A percentile compares a stretch with the other conserved stretches of the same genome.
Evolutionary conservation across 2,113 vertebrate species (phyloP).

Genomic region (Sus scrofa): T2T-Sscrofa CM000829.6:17652501-17653000

Average conservation of each 20-base stretch:
- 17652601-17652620: not conserved
- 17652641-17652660: rapidly evolving
- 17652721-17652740: too few relatives aligned
- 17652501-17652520: not conserved
- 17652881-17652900: too few relatives aligned
- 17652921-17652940: rapidly evolving
- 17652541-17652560: not conserved
- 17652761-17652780: too few relatives aligned
- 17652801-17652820: too few relatives aligned
- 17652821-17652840: too few relatives aligned
- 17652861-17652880: too few relatives aligned
- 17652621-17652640: not conserved
- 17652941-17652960: rapidly evolving
- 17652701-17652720: too few relatives aligned
- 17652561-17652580: not conserved
- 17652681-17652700: too few relatives aligned
- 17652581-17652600: not conserved
- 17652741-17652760: too few relatives aligned
- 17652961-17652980: not conserved
- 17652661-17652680: too few relatives aligned
- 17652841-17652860: too few relatives aligned
- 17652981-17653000: not conserved
- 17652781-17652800: too few relatives aligned
- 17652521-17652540: not conserved
- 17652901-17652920: not conserved